Evolutionary conservation across 2,888 invertebrate genomes (phyloP).

Genomic region (Aspidiotus destructor): DNA sequence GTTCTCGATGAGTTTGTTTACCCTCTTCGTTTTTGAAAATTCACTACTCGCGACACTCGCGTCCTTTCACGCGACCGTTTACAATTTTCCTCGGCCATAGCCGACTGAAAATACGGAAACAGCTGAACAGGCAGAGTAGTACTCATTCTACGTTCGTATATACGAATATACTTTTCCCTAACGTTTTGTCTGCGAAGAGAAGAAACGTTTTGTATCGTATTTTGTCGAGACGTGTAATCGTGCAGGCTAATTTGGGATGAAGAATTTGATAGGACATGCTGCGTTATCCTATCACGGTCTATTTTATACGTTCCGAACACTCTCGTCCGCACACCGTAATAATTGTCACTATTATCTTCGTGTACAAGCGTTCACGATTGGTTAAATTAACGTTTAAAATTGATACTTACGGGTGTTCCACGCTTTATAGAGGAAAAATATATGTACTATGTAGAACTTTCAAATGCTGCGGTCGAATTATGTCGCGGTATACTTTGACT

Average conservation of each 20-base stretch:
- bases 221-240: conserved; percentile 17
- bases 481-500: neutral
- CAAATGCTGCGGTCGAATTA: neutral
- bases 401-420: conserved; percentile 6
- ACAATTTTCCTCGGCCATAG: no score
- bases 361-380: conserved; percentile 24
- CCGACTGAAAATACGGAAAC: no score
- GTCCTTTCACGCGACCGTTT: no score
- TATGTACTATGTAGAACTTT: neutral
- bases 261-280: conserved; percentile 31
- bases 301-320: conserved; percentile 3
- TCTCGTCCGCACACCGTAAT: conserved; percentile 13
- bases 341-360: conserved; percentile 24
- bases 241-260: conserved; percentile 25
- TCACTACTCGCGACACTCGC: no score
- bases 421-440: neutral
- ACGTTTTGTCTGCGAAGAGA: no score
- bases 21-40: no score
- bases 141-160: no score
- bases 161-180: no score
- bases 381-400: conserved; percentile 31
- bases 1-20: no score
- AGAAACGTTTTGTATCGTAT: no score
- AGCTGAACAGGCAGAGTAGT: no score
- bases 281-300: conserved; percentile 14